Conservation (phyloP, 1,140 invertebrate genomes). For the Panulirus ornatus region DNA sequence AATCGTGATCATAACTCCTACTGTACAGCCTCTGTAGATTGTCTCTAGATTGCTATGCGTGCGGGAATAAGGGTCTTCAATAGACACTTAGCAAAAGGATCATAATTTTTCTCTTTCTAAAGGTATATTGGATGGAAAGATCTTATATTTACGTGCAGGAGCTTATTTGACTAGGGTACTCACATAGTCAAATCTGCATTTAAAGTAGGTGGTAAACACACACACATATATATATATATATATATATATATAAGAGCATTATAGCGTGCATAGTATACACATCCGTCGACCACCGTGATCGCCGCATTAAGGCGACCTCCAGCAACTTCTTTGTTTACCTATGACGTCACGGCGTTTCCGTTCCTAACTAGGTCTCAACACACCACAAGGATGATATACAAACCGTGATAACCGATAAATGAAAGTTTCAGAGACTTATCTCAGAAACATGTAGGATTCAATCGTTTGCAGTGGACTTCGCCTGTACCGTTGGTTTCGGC, state of each 20-base stretch:
- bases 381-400: constrained; percentile 1
- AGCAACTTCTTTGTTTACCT: constrained; percentile 18
- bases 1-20: constrained; percentile 1
- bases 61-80: too few relatives aligned
- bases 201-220: too few relatives aligned
- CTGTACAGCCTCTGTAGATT: background rate
- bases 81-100: too few relatives aligned
- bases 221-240: constrained; percentile 40
- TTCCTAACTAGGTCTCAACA: background rate
- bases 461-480: too few relatives aligned
- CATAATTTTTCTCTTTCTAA: too few relatives aligned
- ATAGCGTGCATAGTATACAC: background rate
- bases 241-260: constrained; percentile 42
- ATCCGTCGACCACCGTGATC: background rate
- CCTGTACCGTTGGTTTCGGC: too few relatives aligned
- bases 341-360: background rate
- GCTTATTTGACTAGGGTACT: too few relatives aligned
- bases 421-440: background rate
- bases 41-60: background rate
- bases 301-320: background rate
- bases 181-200: too few relatives aligned
- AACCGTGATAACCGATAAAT: background rate
- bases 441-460: too few relatives aligned
- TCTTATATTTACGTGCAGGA: too few relatives aligned
- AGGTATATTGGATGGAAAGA: too few relatives aligned